Evolutionary conservation across 1,140 invertebrate species (phyloP).

Genomic region (Hypsibius dujardini): DNA sequence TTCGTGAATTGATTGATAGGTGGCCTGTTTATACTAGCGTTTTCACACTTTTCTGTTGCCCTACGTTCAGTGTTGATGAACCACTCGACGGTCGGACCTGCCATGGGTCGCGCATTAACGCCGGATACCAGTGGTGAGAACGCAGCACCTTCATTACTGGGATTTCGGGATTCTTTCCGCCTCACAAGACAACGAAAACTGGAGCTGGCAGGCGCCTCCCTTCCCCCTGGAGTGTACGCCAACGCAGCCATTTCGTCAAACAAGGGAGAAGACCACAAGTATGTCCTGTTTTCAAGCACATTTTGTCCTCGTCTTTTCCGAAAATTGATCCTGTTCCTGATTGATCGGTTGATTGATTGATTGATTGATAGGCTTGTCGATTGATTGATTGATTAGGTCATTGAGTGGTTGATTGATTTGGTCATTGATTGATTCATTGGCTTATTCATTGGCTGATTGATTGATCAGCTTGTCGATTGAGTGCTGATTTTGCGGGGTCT

Average conservation of each 20-base stretch:
- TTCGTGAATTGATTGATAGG: background rate
- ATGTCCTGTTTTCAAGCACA: background rate
- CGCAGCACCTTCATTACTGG: background rate
- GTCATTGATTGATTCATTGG: too few species aligned
- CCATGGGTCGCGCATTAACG: conserved; percentile 5
- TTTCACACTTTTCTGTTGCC: background rate
- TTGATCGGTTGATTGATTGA: too few species aligned
- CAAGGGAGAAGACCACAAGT: conserved; percentile 3
- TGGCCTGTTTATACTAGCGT: background rate
- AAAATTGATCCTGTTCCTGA: too few species aligned
- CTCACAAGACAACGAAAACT: background rate
- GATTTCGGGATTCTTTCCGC: conserved; percentile 16
- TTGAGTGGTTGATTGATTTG: too few species aligned
- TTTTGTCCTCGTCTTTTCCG: too few species aligned
- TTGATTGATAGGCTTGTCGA: too few species aligned
- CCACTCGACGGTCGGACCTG: conserved; percentile 8
- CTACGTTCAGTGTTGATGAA: background rate
- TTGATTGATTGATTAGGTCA: too few species aligned
- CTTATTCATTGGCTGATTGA: too few species aligned
- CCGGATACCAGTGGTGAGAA: background rate
- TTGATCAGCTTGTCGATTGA: too few species aligned
- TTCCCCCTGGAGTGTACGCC: background rate
- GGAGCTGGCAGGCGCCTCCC: background rate
- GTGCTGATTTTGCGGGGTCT: too few species aligned
- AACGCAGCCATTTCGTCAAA: background rate